Evolutionary conservation across 2,797 vertebrate genomes (phyloP).

Genomic region (Momotus momota): DNA sequence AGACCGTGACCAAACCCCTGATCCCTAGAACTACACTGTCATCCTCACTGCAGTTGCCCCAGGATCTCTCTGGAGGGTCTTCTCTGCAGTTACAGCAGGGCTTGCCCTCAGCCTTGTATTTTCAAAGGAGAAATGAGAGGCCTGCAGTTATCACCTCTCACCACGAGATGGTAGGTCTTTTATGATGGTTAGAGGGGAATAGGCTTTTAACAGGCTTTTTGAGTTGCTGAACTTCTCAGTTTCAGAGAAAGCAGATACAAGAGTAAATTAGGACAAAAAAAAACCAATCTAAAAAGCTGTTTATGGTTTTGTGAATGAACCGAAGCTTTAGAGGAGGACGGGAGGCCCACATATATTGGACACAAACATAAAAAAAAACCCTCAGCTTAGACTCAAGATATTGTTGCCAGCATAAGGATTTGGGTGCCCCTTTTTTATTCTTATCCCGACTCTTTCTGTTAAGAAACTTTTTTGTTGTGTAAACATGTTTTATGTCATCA

Average conservation of each 20-base stretch:
- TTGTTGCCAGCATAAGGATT: background rate
- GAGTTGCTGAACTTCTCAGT: background rate
- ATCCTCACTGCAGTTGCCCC: background rate
- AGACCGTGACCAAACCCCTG: background rate
- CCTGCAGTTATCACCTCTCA: background rate
- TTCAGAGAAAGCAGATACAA: background rate
- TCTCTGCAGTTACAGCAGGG: background rate
- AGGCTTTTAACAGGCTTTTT: background rate
- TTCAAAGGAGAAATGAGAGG: background rate
- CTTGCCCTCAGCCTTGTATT: background rate
- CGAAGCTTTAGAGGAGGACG: background rate
- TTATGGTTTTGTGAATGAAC: background rate
- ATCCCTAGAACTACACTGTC: background rate
- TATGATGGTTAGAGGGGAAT: background rate
- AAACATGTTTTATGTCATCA: background rate
- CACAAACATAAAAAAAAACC: background rate
- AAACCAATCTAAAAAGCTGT: background rate
- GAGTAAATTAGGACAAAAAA: background rate
- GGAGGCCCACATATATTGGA: background rate
- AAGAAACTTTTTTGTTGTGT: background rate
- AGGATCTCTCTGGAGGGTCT: background rate
- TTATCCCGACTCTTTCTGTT: background rate
- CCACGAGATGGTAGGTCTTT: constrained; percentile 6
- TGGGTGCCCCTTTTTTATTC: background rate
- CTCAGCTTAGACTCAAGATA: background rate